These are phyloP conservation scores for Tokudaia tokunoshimensis DNA, from an alignment of 2,797 vertebrate genomes.

Conservation along the genomic window DNA sequence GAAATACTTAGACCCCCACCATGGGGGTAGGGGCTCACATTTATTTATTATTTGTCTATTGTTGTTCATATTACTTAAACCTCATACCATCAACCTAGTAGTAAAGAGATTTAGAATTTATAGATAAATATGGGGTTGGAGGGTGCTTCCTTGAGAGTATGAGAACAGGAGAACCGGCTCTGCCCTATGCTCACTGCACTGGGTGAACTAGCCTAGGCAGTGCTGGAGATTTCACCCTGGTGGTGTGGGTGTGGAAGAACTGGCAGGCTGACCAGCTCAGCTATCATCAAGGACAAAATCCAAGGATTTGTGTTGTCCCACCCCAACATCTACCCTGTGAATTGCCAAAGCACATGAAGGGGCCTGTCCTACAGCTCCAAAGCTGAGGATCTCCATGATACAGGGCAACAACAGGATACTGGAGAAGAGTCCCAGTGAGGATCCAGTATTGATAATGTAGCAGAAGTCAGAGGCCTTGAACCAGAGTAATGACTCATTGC, in stretches of 20 bases:
- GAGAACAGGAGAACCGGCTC: background rate
- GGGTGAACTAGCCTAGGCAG: background rate
- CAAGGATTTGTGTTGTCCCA: background rate
- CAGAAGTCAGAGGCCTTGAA: background rate
- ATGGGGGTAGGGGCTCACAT: background rate
- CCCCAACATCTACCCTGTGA: background rate
- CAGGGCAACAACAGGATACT: background rate
- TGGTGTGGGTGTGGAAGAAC: background rate
- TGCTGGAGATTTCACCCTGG: background rate
- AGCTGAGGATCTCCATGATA: background rate
- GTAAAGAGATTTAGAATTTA: background rate
- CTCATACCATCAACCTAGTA: background rate
- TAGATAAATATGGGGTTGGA: background rate
- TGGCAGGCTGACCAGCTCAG: background rate
- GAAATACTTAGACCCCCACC: conserved; percentile 29
- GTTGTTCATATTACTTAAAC: conserved; percentile 41
- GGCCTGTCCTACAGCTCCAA: background rate
- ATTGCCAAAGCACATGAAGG: background rate
- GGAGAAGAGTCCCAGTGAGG: background rate
- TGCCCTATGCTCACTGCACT: background rate
- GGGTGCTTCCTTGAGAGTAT: background rate
- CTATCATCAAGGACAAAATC: background rate
- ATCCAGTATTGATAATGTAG: background rate
- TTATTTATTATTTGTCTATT: conserved; percentile 23
- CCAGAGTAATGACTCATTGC: background rate